Evolutionary conservation across 1,140 invertebrate species (phyloP).

Genomic region (Nebria ingens): DNA sequence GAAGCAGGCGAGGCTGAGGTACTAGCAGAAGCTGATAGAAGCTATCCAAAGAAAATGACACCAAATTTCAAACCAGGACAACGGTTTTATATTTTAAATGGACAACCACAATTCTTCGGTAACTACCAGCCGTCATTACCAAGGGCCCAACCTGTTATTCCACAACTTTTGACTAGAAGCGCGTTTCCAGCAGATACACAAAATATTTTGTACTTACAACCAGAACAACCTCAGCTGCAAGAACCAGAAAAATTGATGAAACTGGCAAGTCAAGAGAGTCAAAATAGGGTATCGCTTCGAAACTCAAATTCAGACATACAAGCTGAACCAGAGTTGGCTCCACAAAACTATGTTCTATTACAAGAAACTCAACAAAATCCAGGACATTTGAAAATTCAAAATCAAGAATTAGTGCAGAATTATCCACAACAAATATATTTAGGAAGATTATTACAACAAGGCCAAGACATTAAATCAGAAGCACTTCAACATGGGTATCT

Average conservation of each 20-base stretch:
- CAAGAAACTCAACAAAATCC: not conserved
- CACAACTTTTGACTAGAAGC: not conserved
- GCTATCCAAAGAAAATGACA: constrained; percentile 28
- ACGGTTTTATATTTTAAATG: constrained; percentile 36
- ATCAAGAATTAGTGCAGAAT: not conserved
- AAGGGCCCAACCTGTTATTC: not conserved
- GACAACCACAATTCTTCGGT: constrained; percentile 23
- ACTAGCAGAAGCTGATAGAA: constrained; percentile 25
- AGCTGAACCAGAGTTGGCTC: not conserved
- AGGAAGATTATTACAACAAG: not conserved
- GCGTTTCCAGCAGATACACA: not conserved
- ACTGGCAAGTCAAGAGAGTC: too few species aligned
- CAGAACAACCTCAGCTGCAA: not conserved
- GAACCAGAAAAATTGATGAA: too few species aligned
- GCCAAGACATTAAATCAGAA: not conserved
- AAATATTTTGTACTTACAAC: not conserved
- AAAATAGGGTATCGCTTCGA: too few species aligned
- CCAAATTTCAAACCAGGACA: constrained; percentile 37
- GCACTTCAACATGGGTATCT: not conserved
- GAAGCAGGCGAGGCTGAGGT: constrained; percentile 31
- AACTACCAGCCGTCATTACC: not conserved
- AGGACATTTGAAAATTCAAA: not conserved
- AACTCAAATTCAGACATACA: not conserved
- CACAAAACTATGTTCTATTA: not conserved
- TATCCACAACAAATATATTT: not conserved